Conservation (phyloP, 2,797 vertebrate genomes). For the Psittacula echo region DNA sequence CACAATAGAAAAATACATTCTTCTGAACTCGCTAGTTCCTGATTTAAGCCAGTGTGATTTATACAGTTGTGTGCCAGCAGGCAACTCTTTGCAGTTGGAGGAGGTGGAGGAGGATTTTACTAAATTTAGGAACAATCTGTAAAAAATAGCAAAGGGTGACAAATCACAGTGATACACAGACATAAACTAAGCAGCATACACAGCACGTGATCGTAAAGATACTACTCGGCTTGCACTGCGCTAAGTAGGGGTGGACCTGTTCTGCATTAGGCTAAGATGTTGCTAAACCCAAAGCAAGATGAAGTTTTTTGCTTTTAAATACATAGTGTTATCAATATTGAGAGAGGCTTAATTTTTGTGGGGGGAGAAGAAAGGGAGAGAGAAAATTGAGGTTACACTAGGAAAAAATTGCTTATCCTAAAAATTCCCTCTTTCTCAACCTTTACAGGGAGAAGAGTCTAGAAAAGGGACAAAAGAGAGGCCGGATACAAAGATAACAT, state of each 20-base stretch:
- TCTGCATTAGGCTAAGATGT: not conserved
- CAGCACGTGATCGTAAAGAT: not conserved
- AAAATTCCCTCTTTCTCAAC: not conserved
- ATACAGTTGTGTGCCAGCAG: not conserved
- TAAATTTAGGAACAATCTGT: not conserved
- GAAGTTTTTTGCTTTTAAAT: not conserved
- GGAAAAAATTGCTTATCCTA: not conserved
- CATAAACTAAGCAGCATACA: not conserved
- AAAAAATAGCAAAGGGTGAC: not conserved
- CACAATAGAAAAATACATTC: not conserved
- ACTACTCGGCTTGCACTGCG: not conserved
- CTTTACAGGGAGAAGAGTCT: not conserved
- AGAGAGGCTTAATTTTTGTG: not conserved
- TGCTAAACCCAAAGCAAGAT: not conserved
- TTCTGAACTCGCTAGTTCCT: not conserved
- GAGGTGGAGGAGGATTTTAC: not conserved
- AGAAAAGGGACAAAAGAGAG: not conserved
- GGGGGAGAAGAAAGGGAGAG: not conserved
- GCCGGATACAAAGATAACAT: not conserved
- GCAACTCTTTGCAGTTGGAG: not conserved
- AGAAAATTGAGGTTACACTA: not conserved
- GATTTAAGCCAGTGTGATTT: not conserved
- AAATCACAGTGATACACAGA: not conserved
- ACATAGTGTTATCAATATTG: not conserved
- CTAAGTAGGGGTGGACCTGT: not conserved